Conservation (phyloP, 1,140 invertebrate genomes). For the Temnothorax curvispinosus region DNA sequence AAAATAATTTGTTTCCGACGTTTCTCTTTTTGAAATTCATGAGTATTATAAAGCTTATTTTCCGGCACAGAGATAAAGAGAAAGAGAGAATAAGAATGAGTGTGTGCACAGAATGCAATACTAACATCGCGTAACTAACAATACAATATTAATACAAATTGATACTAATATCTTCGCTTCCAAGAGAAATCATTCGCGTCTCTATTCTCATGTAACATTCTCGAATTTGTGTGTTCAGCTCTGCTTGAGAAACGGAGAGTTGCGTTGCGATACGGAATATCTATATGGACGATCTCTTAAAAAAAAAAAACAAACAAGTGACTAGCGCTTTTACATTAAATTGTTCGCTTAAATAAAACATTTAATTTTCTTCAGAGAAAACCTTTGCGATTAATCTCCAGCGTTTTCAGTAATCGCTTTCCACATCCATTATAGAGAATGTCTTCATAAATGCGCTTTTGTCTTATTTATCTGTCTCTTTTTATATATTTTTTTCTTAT, state of each 20-base stretch:
- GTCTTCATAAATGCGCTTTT: not conserved
- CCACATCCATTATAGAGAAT: not conserved
- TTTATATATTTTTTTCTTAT: not conserved
- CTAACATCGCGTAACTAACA: conserved; percentile 14
- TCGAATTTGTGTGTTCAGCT: not conserved
- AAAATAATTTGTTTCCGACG: not conserved
- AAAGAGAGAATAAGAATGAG: too few relatives aligned
- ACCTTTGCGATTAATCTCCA: conserved; percentile 1
- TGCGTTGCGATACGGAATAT: not conserved
- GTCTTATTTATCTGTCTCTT: not conserved
- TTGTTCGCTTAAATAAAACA: not conserved
- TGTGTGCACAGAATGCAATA: conserved; percentile 27
- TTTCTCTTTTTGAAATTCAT: not conserved
- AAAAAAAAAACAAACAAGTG: not conserved
- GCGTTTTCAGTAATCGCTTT: not conserved
- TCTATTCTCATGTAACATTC: conserved; percentile 17
- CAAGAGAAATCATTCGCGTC: not conserved
- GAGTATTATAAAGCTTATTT: conserved; percentile 27
- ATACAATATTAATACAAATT: not conserved
- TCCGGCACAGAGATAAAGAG: not conserved
- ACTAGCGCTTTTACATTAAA: not conserved
- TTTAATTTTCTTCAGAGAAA: not conserved
- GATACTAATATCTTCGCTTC: conserved; percentile 25
- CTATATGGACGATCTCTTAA: not conserved
- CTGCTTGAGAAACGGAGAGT: not conserved